phyloP scores from a whole-genome alignment of 2,113 vertebrate genomes.

The Clarias batrachus region DNA sequence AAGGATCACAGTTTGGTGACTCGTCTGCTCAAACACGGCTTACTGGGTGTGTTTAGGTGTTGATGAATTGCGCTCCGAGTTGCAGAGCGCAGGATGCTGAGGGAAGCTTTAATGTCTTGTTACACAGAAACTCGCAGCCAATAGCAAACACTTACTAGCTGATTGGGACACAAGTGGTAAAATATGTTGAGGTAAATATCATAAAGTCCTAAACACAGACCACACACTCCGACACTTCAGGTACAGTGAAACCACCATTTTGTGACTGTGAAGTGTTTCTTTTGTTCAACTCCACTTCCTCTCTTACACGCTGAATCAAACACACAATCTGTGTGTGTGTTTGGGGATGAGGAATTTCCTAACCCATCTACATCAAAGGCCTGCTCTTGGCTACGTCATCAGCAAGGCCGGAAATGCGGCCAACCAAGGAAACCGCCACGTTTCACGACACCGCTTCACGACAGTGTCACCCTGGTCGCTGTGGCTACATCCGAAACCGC shows the following conservation, averaged over 20 bases:
- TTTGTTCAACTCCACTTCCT: background rate
- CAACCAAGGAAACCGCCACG: slow-evolving; percentile 19
- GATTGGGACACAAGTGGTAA: background rate
- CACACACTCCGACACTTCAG: background rate
- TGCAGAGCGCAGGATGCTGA: background rate
- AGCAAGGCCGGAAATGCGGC: background rate
- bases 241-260: background rate
- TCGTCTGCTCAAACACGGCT: too few relatives aligned
- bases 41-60: too few relatives aligned
- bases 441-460: slow-evolving; percentile 22
- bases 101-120: background rate
- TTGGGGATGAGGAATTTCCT: background rate
- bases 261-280: background rate
- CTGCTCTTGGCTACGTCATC: slow-evolving; percentile 2
- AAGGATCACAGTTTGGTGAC: too few relatives aligned
- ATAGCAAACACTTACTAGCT: background rate
- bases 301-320: background rate
- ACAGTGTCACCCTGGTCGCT: background rate
- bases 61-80: too few relatives aligned
- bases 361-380: background rate
- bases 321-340: background rate
- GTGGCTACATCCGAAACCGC: background rate
- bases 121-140: background rate
- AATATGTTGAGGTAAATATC: background rate
- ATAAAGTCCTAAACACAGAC: background rate